A percentile compares a stretch with the other conserved stretches of the same genome.
phyloP scores from a whole-genome alignment of 2,888 invertebrate species.

The Phytoseiulus persimilis region DNA sequence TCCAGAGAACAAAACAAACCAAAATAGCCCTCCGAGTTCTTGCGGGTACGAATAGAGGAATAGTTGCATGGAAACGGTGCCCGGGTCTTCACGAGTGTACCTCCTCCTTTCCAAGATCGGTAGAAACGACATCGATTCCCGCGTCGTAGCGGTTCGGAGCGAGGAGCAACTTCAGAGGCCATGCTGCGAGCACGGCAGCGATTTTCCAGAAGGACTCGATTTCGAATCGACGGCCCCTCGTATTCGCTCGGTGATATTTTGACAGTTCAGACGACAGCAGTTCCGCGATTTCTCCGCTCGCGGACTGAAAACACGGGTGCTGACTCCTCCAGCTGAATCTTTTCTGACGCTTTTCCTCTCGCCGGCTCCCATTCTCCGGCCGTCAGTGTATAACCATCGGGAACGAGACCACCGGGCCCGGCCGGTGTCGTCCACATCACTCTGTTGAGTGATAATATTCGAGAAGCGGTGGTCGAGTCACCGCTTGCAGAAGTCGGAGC shows the following conservation, averaged over 20 bases:
- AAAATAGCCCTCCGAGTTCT: too few species aligned
- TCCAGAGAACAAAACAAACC: too few species aligned
- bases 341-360: neutral
- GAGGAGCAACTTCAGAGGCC: too few species aligned
- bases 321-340: too few species aligned
- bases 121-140: too few species aligned
- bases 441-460: neutral
- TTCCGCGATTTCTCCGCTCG: neutral
- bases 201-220: neutral
- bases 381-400: neutral
- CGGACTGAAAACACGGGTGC: neutral
- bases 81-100: too few species aligned
- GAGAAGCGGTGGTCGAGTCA: neutral
- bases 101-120: too few species aligned
- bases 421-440: neutral
- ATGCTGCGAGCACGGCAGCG: too few species aligned
- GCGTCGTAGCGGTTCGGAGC: too few species aligned
- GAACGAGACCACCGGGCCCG: neutral
- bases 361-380: neutral
- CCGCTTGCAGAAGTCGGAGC: neutral
- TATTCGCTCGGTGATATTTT: neutral
- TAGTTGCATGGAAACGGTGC: too few species aligned
- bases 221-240: neutral
- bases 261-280: neutral
- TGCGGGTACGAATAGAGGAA: too few species aligned